Evolutionary conservation across 2,797 vertebrate species (phyloP).

Genomic region (Chelon auratus): DNA sequence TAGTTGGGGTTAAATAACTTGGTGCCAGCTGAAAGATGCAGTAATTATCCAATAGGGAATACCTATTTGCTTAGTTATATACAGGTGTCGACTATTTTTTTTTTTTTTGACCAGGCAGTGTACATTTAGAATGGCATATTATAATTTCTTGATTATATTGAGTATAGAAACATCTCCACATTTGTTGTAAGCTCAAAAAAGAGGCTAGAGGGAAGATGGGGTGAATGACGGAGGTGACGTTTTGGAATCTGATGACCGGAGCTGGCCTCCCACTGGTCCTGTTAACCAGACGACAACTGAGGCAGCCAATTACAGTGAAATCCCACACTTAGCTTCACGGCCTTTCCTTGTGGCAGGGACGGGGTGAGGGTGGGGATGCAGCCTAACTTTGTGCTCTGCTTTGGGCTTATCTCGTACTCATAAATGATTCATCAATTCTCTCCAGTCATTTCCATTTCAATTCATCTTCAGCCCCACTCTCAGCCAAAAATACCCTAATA

Average conservation of each 20-base stretch:
- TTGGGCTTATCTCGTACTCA: constrained; percentile 47
- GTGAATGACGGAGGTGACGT: constrained; percentile 8
- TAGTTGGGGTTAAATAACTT: no score
- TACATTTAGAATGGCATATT: no score
- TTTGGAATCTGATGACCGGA: constrained; percentile 33
- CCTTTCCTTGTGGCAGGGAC: constrained; percentile 17
- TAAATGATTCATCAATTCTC: constrained; percentile 71
- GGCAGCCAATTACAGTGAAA: constrained; percentile 51
- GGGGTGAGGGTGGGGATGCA: constrained; percentile 16
- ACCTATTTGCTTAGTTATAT: no score
- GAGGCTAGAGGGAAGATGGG: background rate
- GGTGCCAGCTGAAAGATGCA: no score
- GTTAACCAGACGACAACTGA: constrained; percentile 57
- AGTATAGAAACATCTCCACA: background rate
- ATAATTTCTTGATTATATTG: background rate
- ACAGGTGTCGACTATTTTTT: no score
- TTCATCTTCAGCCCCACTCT: constrained; percentile 56
- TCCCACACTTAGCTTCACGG: constrained; percentile 49
- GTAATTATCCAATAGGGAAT: no score
- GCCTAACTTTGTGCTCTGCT: constrained; percentile 52
- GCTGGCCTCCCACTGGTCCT: constrained; percentile 49
- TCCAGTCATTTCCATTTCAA: constrained; percentile 62
- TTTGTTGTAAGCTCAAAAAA: background rate
- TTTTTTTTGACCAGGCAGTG: no score
- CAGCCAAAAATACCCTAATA: constrained; percentile 54